Evolutionary conservation across 2,797 vertebrate species (phyloP).

Genomic region (Nothura maculosa): DNA sequence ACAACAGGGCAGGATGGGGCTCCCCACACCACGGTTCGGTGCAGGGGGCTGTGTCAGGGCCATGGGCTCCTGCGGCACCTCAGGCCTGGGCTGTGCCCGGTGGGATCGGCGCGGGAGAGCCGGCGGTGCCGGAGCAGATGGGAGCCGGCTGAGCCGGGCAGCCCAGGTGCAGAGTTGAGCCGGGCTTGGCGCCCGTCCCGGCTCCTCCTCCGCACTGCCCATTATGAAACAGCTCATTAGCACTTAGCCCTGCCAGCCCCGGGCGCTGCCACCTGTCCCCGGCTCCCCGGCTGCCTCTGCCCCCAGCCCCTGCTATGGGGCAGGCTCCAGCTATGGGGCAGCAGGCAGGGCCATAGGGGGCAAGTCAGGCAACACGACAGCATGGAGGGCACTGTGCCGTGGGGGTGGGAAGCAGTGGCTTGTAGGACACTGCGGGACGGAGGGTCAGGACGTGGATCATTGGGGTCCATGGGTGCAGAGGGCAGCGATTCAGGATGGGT

Average conservation of each 20-base stretch:
- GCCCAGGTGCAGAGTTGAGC: background rate
- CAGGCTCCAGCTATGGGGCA: background rate
- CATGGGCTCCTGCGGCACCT: too few relatives aligned
- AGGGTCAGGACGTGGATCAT: too few relatives aligned
- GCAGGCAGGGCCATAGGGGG: background rate
- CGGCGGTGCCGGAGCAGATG: background rate
- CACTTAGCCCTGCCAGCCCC: background rate
- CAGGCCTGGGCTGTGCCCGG: too few relatives aligned
- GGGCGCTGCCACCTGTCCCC: slow-evolving; percentile 11
- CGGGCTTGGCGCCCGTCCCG: background rate
- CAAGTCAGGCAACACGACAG: too few relatives aligned
- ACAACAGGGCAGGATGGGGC: too few relatives aligned
- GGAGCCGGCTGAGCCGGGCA: background rate
- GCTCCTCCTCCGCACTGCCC: background rate
- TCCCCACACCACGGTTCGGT: too few relatives aligned
- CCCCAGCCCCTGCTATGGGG: background rate
- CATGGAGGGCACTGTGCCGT: background rate
- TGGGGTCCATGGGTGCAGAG: background rate
- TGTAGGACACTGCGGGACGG: too few relatives aligned
- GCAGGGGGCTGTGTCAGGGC: too few relatives aligned
- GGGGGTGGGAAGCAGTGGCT: too few relatives aligned
- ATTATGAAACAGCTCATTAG: slow-evolving; percentile 28
- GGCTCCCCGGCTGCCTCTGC: background rate
- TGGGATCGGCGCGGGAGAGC: too few relatives aligned
- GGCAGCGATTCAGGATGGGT: background rate